phyloP scores from a whole-genome alignment of 2,888 invertebrate species.

The Eupsilia transversa region DNA sequence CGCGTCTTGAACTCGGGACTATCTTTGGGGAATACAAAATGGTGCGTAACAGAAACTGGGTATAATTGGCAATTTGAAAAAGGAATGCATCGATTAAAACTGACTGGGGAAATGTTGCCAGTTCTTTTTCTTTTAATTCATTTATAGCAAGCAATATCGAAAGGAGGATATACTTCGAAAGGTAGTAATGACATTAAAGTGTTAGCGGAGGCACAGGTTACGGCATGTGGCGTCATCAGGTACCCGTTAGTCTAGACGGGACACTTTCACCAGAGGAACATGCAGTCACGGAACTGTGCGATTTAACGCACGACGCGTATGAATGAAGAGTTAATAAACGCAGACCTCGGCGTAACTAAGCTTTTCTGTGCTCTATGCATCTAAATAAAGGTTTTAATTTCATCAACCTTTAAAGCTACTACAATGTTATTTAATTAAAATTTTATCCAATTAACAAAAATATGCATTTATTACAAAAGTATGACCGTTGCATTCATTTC shows the following conservation, averaged over 20 bases:
- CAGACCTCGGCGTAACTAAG: constrained; percentile 1
- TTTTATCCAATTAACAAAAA: background rate
- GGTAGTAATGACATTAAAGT: constrained; percentile 38
- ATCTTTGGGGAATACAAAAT: constrained; percentile 50
- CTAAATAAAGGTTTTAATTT: constrained; percentile 11
- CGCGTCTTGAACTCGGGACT: constrained; percentile 23
- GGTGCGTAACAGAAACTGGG: constrained; percentile 49
- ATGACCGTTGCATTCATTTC: background rate
- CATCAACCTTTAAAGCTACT: background rate
- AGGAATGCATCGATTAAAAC: constrained; percentile 49
- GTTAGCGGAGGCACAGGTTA: constrained; percentile 44
- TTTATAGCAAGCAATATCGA: constrained; percentile 16
- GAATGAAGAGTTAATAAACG: constrained; percentile 31
- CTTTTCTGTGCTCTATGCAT: constrained; percentile 5
- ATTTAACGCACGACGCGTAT: constrained; percentile 18
- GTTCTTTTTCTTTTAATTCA: constrained; percentile 26
- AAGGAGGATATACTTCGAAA: constrained; percentile 33
- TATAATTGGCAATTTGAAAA: constrained; percentile 57
- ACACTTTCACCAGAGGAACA: constrained; percentile 57
- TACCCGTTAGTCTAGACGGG: constrained; percentile 51
- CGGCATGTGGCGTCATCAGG: constrained; percentile 42
- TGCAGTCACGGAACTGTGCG: constrained; percentile 36
- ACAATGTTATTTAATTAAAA: background rate
- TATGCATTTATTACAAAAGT: background rate
- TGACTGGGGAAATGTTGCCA: constrained; percentile 15